Base-by-base conservation (phyloP, 2,888 invertebrate species). In the Patella pellucida region DNA sequence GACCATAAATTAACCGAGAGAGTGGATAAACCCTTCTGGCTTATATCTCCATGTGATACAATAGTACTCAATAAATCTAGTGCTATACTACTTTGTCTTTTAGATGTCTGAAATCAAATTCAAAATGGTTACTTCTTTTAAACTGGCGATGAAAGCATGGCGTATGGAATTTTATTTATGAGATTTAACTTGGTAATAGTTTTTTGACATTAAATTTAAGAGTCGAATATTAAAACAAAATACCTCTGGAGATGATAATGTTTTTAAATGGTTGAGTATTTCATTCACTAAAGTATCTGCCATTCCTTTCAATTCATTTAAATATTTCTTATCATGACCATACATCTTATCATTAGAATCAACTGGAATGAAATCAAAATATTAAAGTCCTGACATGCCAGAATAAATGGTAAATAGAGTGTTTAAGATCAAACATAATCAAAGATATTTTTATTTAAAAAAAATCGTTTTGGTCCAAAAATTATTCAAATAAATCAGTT, bases 261-360 rank as follows among this genome's bases (percentile, higher is more conserved):
- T 91, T 90, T 94, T 95, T 41, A 96, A 90, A 79, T 94, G 93
- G 1, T 92, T 91, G 7, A 96, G 90, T 78, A 97, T 92, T 90
- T 96, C 95, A 83, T 95, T 95, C 56, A 97, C 92, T 74, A 97
- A 92, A 81, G 95, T 88, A 51, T 80, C 74, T 70, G 85, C 85
- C 73, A 89, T 81, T 19, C 81, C 81, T 86, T 96, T 94, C 1
- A 97, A 93, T 90, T 96, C 96, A 3, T 92, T 92, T 72, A 97
- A 92, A 89, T 96, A 98, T 91, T 96, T 96, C 16, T 94, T 93
- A 91, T 97, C 97, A 15, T 95, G 94, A 11, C 97, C 97, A 89
- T 98, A 98, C 67, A 98, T 92, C 76, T 95, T 93, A 91, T 98
- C 97, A 89, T 98, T 98, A 3, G 97, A 97, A 87, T 97, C 95